Evolutionary conservation across 2,113 vertebrate genomes (phyloP).

Genomic region (Brienomyrus longianalis): DNA sequence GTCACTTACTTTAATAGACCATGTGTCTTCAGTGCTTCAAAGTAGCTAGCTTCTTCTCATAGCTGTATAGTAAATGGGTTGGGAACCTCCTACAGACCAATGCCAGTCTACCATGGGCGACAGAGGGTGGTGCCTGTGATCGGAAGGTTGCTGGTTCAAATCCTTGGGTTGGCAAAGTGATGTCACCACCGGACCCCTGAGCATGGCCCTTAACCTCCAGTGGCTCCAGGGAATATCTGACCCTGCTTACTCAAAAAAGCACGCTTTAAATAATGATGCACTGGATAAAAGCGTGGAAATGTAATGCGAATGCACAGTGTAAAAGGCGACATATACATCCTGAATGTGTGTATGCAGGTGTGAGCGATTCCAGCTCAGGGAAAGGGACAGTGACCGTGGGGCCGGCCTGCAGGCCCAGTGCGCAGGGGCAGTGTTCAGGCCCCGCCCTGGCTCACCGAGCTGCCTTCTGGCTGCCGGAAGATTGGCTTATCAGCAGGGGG

Average conservation of each 20-base stretch:
- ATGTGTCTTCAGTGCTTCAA: neutral
- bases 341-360: neutral
- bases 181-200: neutral
- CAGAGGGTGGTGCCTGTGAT: neutral
- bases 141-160: neutral
- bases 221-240: neutral
- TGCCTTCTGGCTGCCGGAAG: neutral
- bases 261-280: neutral
- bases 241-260: neutral
- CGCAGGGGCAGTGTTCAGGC: neutral
- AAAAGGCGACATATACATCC: neutral
- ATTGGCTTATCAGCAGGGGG: slow-evolving; percentile 20
- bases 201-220: neutral
- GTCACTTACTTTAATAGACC: neutral
- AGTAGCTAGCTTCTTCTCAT: neutral
- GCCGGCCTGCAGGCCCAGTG: neutral
- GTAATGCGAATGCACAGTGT: neutral
- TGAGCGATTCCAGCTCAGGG: neutral
- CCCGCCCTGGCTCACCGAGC: neutral
- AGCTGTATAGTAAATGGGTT: neutral
- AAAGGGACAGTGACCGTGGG: neutral
- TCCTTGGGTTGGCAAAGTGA: neutral
- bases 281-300: neutral
- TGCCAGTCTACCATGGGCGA: neutral
- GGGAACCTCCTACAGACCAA: neutral